Evolutionary conservation across 2,113 vertebrate species (phyloP).

Genomic region (Hippocampus abdominalis): DNA sequence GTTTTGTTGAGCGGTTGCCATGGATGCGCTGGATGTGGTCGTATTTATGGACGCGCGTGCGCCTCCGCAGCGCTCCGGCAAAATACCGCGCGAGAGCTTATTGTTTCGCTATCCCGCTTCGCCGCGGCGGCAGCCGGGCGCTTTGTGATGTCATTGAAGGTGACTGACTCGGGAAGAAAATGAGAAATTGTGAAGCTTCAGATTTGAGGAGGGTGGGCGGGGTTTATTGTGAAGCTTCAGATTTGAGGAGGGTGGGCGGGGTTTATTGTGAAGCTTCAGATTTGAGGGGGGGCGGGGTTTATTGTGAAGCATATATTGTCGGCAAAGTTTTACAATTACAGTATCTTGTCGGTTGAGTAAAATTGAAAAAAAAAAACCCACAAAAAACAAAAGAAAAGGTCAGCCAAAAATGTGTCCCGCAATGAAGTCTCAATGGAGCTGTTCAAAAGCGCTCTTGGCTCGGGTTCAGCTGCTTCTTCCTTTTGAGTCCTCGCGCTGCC

Average conservation of each 20-base stretch:
- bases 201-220: no score
- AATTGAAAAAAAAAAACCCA: neutral
- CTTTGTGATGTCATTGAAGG: neutral
- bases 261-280: no score
- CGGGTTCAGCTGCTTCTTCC: constrained; percentile 25
- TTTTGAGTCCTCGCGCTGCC: constrained; percentile 37
- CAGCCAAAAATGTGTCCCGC: neutral
- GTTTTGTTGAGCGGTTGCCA: neutral
- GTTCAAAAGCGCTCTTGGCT: constrained; percentile 8
- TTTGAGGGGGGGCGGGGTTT: no score
- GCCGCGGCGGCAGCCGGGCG: neutral
- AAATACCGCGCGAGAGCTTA: neutral
- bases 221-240: no score
- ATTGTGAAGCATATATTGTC: no score
- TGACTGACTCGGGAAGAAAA: no score
- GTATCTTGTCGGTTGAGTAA: neutral
- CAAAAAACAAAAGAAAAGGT: neutral
- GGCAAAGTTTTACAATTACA: neutral
- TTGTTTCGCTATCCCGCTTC: neutral
- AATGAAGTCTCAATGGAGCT: neutral
- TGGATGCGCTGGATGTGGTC: neutral
- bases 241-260: no score
- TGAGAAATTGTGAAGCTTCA: no score
- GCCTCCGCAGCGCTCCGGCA: neutral
- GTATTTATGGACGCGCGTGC: neutral